Evolutionary conservation across 2,113 vertebrate species (phyloP).

Genomic region (Emberiza fucata): DNA sequence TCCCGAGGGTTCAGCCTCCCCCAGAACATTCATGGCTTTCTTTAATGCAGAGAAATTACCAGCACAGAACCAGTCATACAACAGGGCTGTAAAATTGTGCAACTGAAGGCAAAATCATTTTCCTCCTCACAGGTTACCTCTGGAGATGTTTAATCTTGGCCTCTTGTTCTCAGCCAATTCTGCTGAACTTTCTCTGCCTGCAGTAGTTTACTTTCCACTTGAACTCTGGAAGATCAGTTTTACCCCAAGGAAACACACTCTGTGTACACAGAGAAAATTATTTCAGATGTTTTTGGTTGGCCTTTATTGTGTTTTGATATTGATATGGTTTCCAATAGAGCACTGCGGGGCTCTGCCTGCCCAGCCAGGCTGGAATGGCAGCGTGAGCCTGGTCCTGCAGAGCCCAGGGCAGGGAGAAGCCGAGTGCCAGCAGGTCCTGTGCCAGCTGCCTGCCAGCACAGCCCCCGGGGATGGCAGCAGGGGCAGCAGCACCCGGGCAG

Average conservation of each 20-base stretch:
- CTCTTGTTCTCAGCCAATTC: neutral
- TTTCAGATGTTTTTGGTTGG: neutral
- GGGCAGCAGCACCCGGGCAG: neutral
- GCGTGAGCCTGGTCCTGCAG: neutral
- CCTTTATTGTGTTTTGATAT: neutral
- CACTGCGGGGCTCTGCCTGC: neutral
- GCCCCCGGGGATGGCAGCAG: neutral
- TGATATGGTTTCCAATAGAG: neutral
- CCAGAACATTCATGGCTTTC: neutral
- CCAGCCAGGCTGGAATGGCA: neutral
- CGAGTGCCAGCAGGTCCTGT: neutral
- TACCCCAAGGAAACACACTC: neutral
- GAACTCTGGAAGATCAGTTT: constrained; percentile 2
- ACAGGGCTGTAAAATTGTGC: neutral
- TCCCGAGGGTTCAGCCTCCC: neutral
- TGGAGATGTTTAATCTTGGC: neutral
- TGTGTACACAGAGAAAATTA: neutral
- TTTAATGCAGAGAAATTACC: neutral
- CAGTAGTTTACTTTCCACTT: neutral
- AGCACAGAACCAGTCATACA: neutral
- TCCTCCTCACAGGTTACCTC: neutral
- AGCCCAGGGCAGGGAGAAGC: neutral
- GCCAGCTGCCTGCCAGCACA: neutral
- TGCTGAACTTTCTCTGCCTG: neutral
- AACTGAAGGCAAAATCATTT: neutral